phyloP scores from a whole-genome alignment of 2,888 invertebrate species.

The Dasypolia templi region DNA sequence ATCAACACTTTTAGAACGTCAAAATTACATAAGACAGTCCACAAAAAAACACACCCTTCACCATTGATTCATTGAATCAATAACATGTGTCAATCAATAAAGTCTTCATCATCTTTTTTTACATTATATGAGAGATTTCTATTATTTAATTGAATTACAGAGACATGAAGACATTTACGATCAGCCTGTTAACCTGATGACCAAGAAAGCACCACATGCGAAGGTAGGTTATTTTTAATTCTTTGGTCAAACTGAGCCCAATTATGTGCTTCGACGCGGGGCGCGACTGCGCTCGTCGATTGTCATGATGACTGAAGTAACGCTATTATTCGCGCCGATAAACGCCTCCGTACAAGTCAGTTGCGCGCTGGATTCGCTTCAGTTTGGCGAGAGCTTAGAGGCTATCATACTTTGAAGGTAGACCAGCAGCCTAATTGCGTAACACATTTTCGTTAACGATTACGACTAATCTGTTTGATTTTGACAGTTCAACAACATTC shows the following conservation, averaged over 20 bases:
- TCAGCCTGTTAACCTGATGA: conserved; percentile 81
- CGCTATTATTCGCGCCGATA: too few species aligned
- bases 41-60: too few species aligned
- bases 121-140: background rate
- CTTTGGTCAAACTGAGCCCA: background rate
- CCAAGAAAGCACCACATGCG: conserved; percentile 76
- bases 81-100: background rate
- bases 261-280: background rate
- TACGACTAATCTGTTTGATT: too few species aligned
- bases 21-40: too few species aligned
- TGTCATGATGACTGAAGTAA: too few species aligned
- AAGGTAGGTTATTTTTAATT: conserved; percentile 69
- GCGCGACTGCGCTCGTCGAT: background rate
- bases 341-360: background rate
- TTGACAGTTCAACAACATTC: too few species aligned
- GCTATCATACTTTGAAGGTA: background rate
- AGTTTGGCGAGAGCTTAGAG: too few species aligned
- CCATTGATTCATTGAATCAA: too few species aligned
- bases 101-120: background rate
- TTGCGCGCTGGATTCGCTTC: background rate
- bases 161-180: conserved; percentile 82
- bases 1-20: too few species aligned
- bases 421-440: background rate
- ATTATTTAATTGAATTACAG: conserved; percentile 64
- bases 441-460: too few species aligned